phyloP scores from a whole-genome alignment of 1,140 invertebrate species.

The Psix sp. region DNA sequence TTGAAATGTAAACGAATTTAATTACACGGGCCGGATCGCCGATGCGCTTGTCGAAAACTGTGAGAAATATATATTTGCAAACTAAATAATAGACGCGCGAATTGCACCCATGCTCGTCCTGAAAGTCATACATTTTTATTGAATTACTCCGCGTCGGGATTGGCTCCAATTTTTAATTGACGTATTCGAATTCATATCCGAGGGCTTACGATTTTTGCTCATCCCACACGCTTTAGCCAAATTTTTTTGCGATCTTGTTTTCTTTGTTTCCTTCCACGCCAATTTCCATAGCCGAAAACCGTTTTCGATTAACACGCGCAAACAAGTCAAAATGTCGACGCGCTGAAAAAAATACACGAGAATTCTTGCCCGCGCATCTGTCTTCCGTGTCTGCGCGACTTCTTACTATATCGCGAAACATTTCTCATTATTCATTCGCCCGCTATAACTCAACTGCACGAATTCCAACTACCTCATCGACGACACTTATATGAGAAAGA shows the following conservation, averaged over 20 bases:
- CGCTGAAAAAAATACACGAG: too few species aligned
- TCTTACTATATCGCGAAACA: slow-evolving; percentile 32
- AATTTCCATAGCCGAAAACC: too few species aligned
- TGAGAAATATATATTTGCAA: slow-evolving; percentile 36
- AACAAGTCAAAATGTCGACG: too few species aligned
- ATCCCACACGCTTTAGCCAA: slow-evolving; percentile 12
- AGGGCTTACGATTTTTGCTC: slow-evolving; percentile 8
- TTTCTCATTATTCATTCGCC: slow-evolving; percentile 39
- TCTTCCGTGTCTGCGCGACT: too few species aligned
- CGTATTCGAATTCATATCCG: slow-evolving; percentile 42
- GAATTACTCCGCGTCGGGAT: slow-evolving; percentile 26
- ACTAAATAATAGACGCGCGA: slow-evolving; percentile 29
- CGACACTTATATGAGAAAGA: slow-evolving; percentile 22
- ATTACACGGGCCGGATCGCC: slow-evolving; percentile 16
- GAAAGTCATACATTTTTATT: slow-evolving; percentile 47
- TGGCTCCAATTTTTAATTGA: slow-evolving; percentile 45
- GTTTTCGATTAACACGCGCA: too few species aligned
- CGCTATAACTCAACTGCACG: slow-evolving; percentile 20
- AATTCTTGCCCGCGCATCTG: too few species aligned
- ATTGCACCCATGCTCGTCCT: slow-evolving; percentile 8
- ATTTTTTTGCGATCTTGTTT: slow-evolving; percentile 27
- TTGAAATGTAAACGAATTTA: slow-evolving; percentile 27
- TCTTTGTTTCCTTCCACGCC: slow-evolving; percentile 1
- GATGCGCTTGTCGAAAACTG: slow-evolving; percentile 21
- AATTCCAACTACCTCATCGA: slow-evolving; percentile 7